Conservation (phyloP, 2,113 vertebrate species). For the Brachirus orientalis region DNA sequence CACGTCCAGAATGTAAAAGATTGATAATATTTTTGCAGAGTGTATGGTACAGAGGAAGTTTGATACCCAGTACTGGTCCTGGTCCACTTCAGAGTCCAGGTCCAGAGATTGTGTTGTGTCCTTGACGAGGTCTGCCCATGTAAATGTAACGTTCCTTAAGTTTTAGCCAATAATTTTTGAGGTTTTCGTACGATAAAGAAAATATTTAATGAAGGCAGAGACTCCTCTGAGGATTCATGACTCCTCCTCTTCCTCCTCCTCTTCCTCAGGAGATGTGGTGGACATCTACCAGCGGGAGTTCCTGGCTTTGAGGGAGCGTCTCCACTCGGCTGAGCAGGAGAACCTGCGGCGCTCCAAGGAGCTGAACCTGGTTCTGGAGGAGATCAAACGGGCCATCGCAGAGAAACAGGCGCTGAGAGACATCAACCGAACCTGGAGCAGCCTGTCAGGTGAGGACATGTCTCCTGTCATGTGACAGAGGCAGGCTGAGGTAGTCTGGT, state of each 20-base stretch:
- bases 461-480: too few species aligned
- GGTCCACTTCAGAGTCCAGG: background rate
- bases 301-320: slow-evolving; percentile 90
- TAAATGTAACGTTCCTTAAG: too few species aligned
- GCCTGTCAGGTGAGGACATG: slow-evolving; percentile 65
- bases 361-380: slow-evolving; percentile 96
- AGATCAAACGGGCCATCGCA: slow-evolving; percentile 94
- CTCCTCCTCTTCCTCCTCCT: background rate
- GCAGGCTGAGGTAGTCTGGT: background rate
- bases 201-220: too few species aligned
- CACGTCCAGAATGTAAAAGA: too few species aligned
- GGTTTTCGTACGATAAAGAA: too few species aligned
- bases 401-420: slow-evolving; percentile 79
- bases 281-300: slow-evolving; percentile 97
- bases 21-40: too few species aligned
- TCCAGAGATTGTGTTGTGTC: background rate
- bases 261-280: slow-evolving; percentile 87
- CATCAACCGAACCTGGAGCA: slow-evolving; percentile 79
- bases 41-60: too few species aligned
- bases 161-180: too few species aligned
- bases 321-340: slow-evolving; percentile 93
- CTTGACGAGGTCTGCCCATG: too few species aligned
- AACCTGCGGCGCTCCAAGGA: slow-evolving; percentile 97
- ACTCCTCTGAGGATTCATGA: too few species aligned
- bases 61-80: too few species aligned